A percentile compares a stretch with the other conserved stretches of the same genome.
Evolutionary conservation across 1,140 invertebrate species (phyloP).

Genomic region (Heliconius eleuchia): DNA sequence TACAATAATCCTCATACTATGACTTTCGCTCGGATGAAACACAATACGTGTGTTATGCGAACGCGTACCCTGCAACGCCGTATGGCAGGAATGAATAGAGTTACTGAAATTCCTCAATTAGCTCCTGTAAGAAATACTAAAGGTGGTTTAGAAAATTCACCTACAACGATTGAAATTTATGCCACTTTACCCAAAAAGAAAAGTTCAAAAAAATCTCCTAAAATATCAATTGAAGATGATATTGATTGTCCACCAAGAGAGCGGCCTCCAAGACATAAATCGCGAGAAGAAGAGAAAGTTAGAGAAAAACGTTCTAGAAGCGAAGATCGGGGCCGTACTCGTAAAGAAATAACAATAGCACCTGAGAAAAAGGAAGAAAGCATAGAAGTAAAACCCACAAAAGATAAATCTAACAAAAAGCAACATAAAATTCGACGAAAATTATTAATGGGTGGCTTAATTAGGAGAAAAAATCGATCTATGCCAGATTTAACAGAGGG

Average conservation of each 20-base stretch:
- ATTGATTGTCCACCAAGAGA: constrained; percentile 86
- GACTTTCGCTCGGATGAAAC: constrained; percentile 94
- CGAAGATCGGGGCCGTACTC: constrained; percentile 89
- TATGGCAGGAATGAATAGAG: constrained; percentile 86
- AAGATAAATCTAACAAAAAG: constrained; percentile 90
- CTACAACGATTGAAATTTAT: constrained; percentile 92
- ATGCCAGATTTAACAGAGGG: constrained; percentile 94
- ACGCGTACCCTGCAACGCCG: constrained; percentile 91
- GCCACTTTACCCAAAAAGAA: constrained; percentile 95
- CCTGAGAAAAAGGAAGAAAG: constrained; percentile 84
- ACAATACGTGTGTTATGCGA: constrained; percentile 96
- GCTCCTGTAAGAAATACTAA: constrained; percentile 87
- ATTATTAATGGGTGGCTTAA: constrained; percentile 93
- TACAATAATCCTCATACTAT: constrained; percentile 95
- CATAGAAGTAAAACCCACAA: constrained; percentile 55
- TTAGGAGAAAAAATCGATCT: constrained; percentile 93
- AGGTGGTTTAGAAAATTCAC: constrained; percentile 85
- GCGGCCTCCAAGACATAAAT: constrained; percentile 84
- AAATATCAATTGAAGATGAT: constrained; percentile 84
- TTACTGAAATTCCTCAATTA: constrained; percentile 82
- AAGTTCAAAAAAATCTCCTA: constrained; percentile 84
- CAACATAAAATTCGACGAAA: constrained; percentile 95
- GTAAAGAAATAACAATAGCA: constrained; percentile 85
- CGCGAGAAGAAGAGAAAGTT: constrained; percentile 86
- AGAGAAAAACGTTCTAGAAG: constrained; percentile 91